phyloP scores from a whole-genome alignment of 2,888 invertebrate species.

The Amphipoea lucens region DNA sequence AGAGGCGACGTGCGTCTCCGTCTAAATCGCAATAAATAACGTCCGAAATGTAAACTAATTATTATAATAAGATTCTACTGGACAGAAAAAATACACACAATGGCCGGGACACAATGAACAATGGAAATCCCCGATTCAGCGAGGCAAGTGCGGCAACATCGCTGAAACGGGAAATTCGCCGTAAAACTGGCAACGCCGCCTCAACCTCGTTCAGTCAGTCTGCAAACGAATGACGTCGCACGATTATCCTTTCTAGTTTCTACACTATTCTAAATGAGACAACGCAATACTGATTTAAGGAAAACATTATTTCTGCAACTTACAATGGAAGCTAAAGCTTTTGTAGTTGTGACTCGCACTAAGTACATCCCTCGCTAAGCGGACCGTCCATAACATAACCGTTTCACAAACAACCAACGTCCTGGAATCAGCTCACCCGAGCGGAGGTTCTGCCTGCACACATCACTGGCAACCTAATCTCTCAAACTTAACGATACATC shows the following conservation, averaged over 20 bases:
- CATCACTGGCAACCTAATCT: constrained; percentile 84
- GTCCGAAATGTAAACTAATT: constrained; percentile 74
- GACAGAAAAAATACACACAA: constrained; percentile 70
- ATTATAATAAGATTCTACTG: constrained; percentile 75
- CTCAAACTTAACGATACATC: constrained; percentile 85
- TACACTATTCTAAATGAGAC: constrained; percentile 86
- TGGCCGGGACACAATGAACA: constrained; percentile 78
- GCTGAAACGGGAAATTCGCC: constrained; percentile 86
- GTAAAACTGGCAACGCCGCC: constrained; percentile 88
- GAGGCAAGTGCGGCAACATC: constrained; percentile 82
- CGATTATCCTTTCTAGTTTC: constrained; percentile 89
- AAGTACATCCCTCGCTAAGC: constrained; percentile 81
- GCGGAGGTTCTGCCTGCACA: constrained; percentile 81
- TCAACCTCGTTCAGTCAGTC: constrained; percentile 83
- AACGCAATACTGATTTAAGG: constrained; percentile 88
- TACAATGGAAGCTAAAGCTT: constrained; percentile 83
- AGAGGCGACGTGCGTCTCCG: constrained; percentile 66
- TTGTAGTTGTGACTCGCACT: constrained; percentile 81
- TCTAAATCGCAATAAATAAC: constrained; percentile 70
- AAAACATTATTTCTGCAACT: constrained; percentile 85
- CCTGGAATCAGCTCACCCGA: constrained; percentile 70
- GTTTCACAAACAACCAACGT: constrained; percentile 68
- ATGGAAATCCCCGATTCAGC: constrained; percentile 81
- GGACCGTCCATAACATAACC: constrained; percentile 59
- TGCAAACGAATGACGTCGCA: constrained; percentile 87